Conservation (phyloP, 2,797 vertebrate genomes). For the Phalanger gymnotis region DNA sequence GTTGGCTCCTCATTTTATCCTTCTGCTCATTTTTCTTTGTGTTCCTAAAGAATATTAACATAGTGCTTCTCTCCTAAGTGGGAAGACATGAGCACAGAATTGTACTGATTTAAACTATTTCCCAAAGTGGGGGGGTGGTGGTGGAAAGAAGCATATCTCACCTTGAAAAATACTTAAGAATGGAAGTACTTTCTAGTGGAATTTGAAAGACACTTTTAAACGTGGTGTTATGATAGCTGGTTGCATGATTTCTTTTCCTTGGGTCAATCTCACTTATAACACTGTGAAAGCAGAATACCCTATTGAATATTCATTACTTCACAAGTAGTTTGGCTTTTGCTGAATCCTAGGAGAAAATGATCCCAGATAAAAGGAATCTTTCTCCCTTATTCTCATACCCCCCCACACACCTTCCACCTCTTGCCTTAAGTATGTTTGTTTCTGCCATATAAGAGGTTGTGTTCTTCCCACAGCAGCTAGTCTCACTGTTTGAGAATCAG, state of each 20-base stretch:
- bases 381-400: not conserved
- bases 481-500: constrained; percentile 1
- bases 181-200: constrained; percentile 13
- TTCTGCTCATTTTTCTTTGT: constrained; percentile 30
- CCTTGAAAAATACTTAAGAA: constrained; percentile 46
- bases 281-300: not conserved
- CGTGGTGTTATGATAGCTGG: constrained; percentile 11
- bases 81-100: constrained; percentile 21
- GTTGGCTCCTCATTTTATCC: not conserved
- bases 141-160: not conserved
- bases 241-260: not conserved
- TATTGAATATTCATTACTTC: constrained; percentile 44
- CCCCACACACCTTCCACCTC: not conserved
- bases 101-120: constrained; percentile 41
- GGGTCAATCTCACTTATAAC: constrained; percentile 26
- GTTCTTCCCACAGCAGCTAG: constrained; percentile 24
- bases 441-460: not conserved
- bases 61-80: not conserved
- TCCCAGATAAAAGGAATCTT: constrained; percentile 19
- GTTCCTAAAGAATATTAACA: constrained; percentile 34
- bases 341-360: constrained; percentile 52
- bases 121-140: constrained; percentile 39
- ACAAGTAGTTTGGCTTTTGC: constrained; percentile 43
- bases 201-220: constrained; percentile 39
- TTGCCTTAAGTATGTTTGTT: constrained; percentile 41